A percentile compares a stretch with the other conserved stretches of the same genome.
Evolutionary conservation across 2,888 invertebrate genomes (phyloP).

Genomic region (Diarsia rubi): DNA sequence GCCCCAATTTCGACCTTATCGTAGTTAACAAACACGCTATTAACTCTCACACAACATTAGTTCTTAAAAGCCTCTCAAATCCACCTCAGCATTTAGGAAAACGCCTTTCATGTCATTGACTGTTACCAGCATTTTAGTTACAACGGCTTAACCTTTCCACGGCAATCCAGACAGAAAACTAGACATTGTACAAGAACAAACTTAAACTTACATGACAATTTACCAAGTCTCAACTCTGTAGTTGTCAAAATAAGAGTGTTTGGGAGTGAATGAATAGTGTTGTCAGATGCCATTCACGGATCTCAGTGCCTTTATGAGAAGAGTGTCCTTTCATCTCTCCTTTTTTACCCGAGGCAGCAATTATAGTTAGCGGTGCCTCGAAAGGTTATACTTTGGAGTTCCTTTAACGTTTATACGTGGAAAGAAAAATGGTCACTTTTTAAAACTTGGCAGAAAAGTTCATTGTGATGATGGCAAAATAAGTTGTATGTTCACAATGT

Average conservation of each 20-base stretch:
- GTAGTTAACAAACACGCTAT: constrained; percentile 45
- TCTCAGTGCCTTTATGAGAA: constrained; percentile 80
- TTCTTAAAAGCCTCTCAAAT: constrained; percentile 53
- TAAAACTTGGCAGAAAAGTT: constrained; percentile 40
- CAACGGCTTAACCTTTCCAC: constrained; percentile 80
- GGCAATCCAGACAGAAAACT: constrained; percentile 83
- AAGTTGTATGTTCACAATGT: constrained; percentile 1
- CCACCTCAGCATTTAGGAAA: constrained; percentile 61
- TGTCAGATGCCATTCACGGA: constrained; percentile 75
- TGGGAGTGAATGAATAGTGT: constrained; percentile 55
- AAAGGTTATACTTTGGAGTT: constrained; percentile 81
- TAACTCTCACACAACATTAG: constrained; percentile 42
- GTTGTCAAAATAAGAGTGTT: constrained; percentile 58
- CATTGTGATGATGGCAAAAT: constrained; percentile 21
- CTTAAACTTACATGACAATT: constrained; percentile 25
- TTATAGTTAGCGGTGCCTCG: constrained; percentile 86
- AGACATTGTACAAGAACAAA: constrained; percentile 74
- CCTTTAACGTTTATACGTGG: constrained; percentile 60
- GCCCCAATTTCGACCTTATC: constrained; percentile 20
- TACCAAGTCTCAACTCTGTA: constrained; percentile 25
- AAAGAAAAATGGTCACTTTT: constrained; percentile 54
- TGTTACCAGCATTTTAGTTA: constrained; percentile 75
- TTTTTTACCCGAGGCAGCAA: constrained; percentile 87
- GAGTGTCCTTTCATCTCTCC: constrained; percentile 86
- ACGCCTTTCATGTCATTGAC: constrained; percentile 70